Percentiles rank a stretch among this genome's conserved stretches.
These are phyloP conservation scores for Micronycteris hirsuta DNA, from an alignment of 2,113 vertebrate genomes.

Conservation along the genomic window DNA sequence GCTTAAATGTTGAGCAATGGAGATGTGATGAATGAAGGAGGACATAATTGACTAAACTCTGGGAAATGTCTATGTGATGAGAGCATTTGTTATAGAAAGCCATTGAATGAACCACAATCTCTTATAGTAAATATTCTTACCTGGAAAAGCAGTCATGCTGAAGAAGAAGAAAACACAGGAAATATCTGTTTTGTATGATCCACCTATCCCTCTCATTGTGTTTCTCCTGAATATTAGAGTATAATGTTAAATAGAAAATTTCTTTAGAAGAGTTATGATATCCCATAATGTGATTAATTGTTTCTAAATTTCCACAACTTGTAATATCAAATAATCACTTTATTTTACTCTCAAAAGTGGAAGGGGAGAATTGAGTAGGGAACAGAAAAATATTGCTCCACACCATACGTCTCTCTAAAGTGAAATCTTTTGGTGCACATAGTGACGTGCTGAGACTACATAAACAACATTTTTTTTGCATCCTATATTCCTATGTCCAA, in stretches of 20 bases:
- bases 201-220: neutral
- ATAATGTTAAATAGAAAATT: neutral
- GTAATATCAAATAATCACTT: neutral
- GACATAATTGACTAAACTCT: neutral
- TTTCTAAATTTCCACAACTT: neutral
- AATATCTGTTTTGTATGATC: neutral
- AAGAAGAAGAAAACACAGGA: neutral
- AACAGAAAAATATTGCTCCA: neutral
- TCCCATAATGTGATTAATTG: neutral
- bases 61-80: neutral
- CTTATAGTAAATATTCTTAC: neutral
- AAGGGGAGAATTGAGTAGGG: neutral
- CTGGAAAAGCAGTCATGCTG: neutral
- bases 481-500: neutral
- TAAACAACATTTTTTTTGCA: neutral
- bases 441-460: neutral
- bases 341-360: neutral
- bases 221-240: neutral
- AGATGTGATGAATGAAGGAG: neutral
- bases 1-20: neutral
- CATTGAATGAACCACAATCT: neutral
- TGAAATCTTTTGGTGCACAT: neutral
- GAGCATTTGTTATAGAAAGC: neutral
- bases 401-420: neutral
- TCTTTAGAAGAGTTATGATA: neutral